Evolutionary conservation across 2,113 vertebrate species (phyloP).

Genomic region (Boleophthalmus pectinirostris): DNA sequence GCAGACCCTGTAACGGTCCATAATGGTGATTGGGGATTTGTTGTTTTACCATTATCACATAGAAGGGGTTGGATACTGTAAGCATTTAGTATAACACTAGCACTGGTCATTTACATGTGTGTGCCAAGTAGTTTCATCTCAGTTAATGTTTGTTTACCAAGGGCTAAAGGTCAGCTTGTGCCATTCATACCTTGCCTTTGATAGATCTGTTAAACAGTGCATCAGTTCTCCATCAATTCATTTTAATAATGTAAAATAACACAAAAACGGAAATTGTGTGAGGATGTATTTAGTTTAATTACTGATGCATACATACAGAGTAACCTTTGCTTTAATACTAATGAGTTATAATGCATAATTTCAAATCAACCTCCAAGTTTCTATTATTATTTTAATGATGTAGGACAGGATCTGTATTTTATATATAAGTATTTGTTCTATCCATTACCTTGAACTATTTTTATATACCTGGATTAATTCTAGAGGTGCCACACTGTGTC

Average conservation of each 20-base stretch:
- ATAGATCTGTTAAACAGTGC: background rate
- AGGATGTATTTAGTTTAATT: no score
- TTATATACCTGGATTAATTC: background rate
- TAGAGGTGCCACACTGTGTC: background rate
- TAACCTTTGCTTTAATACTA: background rate
- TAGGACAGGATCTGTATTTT: background rate
- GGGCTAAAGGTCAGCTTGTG: slow-evolving; percentile 48
- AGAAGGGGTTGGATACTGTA: slow-evolving; percentile 4
- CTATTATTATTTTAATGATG: background rate
- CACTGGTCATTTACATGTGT: slow-evolving; percentile 33
- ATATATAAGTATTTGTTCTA: background rate
- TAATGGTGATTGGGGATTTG: slow-evolving; percentile 44
- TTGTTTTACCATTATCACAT: slow-evolving; percentile 6
- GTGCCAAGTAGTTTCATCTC: slow-evolving; percentile 62
- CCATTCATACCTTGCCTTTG: background rate
- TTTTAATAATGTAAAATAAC: background rate
- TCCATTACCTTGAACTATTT: background rate
- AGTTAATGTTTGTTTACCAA: slow-evolving; percentile 38
- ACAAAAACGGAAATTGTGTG: no score
- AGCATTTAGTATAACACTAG: slow-evolving; percentile 19
- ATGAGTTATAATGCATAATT: no score
- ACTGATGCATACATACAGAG: no score
- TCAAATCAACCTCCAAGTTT: no score
- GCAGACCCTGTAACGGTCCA: slow-evolving; percentile 36
- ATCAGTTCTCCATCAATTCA: background rate